These are phyloP conservation scores for Notolepis coatsorum DNA, from an alignment of 2,797 vertebrate genomes.

Conservation along the genomic window DNA sequence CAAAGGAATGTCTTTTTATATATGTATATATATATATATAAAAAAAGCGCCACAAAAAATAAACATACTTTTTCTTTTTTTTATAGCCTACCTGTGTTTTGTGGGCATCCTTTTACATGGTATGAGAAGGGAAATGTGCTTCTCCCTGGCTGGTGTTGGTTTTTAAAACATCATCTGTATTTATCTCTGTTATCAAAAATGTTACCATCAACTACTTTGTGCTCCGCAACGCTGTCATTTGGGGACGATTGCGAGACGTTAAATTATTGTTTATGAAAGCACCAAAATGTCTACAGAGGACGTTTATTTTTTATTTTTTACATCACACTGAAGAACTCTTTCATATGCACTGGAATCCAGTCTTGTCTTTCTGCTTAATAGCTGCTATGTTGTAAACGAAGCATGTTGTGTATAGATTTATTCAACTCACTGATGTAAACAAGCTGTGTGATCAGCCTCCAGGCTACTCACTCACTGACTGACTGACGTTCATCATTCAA, in stretches of 20 bases:
- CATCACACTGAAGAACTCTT: conserved; percentile 47
- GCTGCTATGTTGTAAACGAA: conserved; percentile 46
- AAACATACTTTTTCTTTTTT: conserved; percentile 24
- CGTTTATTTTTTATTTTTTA: too few species aligned
- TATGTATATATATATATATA: conserved; percentile 9
- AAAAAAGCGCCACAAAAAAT: conserved; percentile 26
- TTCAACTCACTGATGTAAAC: conserved; percentile 12
- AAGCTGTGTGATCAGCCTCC: too few species aligned
- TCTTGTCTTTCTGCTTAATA: conserved; percentile 47
- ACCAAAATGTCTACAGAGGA: conserved; percentile 33
- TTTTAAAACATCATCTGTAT: conserved; percentile 19
- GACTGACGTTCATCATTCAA: too few species aligned
- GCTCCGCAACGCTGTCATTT: conserved; percentile 34
- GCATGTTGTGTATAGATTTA: conserved; percentile 31
- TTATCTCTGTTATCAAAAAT: conserved; percentile 42
- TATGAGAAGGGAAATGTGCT: not conserved
- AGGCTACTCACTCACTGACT: too few species aligned
- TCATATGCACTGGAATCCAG: conserved; percentile 58
- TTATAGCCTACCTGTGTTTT: conserved; percentile 54
- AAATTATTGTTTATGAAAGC: conserved; percentile 36
- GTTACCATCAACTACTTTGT: conserved; percentile 36
- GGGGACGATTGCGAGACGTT: conserved; percentile 22
- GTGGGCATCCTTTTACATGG: conserved; percentile 50
- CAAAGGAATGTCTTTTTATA: conserved; percentile 30
- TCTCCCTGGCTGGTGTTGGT: conserved; percentile 14